These are phyloP conservation scores for Dryoscopus gambensis DNA, from an alignment of 2,113 vertebrate species.

Conservation along the genomic window DNA sequence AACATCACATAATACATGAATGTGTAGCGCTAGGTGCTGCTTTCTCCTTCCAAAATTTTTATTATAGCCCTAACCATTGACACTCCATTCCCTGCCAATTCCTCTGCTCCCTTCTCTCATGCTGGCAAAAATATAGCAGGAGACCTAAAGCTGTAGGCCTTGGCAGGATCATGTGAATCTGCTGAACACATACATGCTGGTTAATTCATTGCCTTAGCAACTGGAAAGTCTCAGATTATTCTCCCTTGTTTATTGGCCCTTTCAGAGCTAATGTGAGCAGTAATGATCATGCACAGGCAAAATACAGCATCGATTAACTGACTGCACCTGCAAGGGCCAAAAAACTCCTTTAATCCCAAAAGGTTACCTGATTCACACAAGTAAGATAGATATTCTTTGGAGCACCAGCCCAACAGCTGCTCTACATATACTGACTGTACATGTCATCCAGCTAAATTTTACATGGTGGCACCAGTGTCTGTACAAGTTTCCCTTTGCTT, in stretches of 20 bases:
- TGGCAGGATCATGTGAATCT: neutral
- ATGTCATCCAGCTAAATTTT: neutral
- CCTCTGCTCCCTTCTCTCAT: neutral
- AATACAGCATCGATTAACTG: neutral
- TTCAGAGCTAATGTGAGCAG: neutral
- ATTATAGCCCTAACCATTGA: slow-evolving; percentile 50
- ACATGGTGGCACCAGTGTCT: neutral
- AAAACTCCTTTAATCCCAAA: neutral
- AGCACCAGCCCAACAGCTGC: neutral
- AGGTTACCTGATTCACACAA: neutral
- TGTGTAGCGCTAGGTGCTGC: slow-evolving; percentile 26
- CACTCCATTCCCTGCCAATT: slow-evolving; percentile 24
- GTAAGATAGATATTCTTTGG: neutral
- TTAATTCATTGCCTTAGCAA: slow-evolving; percentile 57
- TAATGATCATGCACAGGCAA: neutral
- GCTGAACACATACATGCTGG: neutral
- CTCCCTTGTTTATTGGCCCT: neutral
- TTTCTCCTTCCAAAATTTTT: slow-evolving; percentile 49
- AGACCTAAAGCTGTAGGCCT: slow-evolving; percentile 15
- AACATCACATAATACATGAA: neutral
- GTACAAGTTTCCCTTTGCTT: neutral
- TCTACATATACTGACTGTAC: neutral
- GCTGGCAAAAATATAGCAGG: slow-evolving; percentile 27
- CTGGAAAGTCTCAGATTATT: slow-evolving; percentile 5
- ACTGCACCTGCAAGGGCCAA: neutral